These are phyloP conservation scores for Coenobita brevimanus DNA, from an alignment of 1,140 invertebrate species.

Conservation along the genomic window DNA sequence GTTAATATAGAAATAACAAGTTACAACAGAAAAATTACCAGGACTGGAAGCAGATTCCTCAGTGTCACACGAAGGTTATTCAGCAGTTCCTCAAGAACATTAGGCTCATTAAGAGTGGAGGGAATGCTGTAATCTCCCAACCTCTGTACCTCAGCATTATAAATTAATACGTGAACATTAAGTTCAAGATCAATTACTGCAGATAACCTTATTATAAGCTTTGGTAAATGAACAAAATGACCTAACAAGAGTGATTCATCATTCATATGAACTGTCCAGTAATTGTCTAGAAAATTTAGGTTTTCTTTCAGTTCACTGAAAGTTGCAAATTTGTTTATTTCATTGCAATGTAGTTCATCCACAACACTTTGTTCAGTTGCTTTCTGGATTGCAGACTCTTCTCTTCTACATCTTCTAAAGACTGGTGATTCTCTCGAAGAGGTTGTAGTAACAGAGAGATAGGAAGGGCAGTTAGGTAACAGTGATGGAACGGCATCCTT, in stretches of 20 bases:
- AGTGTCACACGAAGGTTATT: background rate
- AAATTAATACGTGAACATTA: background rate
- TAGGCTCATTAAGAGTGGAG: background rate
- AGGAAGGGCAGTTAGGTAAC: slow-evolving; percentile 26
- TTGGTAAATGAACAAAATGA: background rate
- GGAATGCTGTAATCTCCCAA: slow-evolving; percentile 23
- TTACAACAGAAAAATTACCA: background rate
- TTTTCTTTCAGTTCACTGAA: background rate
- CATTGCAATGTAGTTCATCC: background rate
- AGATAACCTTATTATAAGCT: background rate
- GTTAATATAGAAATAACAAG: background rate
- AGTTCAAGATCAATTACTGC: background rate
- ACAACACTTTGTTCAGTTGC: background rate
- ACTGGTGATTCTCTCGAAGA: background rate
- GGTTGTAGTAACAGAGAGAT: background rate
- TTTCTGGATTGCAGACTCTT: background rate
- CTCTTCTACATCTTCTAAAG: background rate
- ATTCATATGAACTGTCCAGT: slow-evolving; percentile 3
- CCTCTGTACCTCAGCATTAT: background rate
- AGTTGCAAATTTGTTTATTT: background rate
- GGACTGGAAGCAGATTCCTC: background rate
- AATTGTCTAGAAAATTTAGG: background rate
- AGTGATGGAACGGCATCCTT: too few relatives aligned
- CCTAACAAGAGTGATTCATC: background rate
- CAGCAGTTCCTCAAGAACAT: background rate